phyloP scores from a whole-genome alignment of 2,797 vertebrate genomes.

The Sphenopsis melanotis region DNA sequence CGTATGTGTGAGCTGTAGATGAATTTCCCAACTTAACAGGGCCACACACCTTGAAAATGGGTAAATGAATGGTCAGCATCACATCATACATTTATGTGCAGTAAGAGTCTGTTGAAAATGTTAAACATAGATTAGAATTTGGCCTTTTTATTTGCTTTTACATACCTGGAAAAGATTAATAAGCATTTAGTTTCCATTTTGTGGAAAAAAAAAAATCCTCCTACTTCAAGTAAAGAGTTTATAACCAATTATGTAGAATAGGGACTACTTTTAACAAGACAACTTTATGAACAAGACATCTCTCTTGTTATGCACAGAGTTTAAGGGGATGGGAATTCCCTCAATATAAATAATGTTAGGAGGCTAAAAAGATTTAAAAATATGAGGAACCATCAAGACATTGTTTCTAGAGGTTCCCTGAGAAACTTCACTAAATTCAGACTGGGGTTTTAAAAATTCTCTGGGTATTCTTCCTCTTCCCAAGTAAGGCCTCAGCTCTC shows the following conservation, averaged over 20 bases:
- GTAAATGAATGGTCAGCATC: not conserved
- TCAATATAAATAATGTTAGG: not conserved
- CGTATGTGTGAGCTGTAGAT: not conserved
- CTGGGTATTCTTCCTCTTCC: not conserved
- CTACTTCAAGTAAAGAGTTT: not conserved
- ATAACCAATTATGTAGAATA: not conserved
- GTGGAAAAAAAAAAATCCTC: not conserved
- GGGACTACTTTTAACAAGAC: not conserved
- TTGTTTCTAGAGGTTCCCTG: not conserved
- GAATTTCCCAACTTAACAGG: constrained; percentile 15
- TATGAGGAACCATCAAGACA: not conserved
- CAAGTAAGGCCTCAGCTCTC: not conserved
- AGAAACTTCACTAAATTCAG: not conserved
- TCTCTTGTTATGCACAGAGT: not conserved
- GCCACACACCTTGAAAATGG: constrained; percentile 44
- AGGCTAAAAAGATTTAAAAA: not conserved
- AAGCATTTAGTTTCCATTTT: not conserved
- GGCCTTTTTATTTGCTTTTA: not conserved
- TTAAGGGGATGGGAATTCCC: not conserved
- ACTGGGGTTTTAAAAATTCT: not conserved
- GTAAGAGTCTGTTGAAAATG: not conserved
- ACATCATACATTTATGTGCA: not conserved
- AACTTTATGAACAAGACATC: not conserved
- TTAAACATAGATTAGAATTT: not conserved
- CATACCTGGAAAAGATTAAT: constrained; percentile 7